Percentiles rank a stretch among this genome's conserved stretches.
Conservation (phyloP, 2,113 vertebrate species). For the Brachypteracias leptosomus region DNA sequence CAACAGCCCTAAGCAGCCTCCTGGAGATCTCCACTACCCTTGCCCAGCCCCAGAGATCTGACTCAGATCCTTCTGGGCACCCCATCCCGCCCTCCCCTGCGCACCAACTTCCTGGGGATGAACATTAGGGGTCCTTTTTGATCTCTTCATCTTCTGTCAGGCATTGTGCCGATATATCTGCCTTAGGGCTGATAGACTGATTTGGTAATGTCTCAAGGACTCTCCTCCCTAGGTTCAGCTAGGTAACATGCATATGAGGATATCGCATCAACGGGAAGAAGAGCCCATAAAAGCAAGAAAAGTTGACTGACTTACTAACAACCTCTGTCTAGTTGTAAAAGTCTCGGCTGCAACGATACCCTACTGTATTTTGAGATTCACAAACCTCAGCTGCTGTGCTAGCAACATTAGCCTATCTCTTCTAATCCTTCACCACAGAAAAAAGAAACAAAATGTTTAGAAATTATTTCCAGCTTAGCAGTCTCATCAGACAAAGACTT, state of each 20-base stretch:
- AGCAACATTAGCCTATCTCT: not conserved
- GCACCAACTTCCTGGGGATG: not conserved
- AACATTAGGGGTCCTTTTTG: not conserved
- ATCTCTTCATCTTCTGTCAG: not conserved
- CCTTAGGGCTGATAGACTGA: not conserved
- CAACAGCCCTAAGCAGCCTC: not conserved
- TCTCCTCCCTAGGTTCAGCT: not conserved
- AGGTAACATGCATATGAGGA: not conserved
- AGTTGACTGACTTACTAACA: not conserved
- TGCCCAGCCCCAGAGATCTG: not conserved
- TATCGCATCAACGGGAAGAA: not conserved
- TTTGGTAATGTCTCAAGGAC: not conserved
- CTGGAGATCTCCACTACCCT: not conserved
- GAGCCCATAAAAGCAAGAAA: not conserved
- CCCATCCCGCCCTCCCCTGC: fast-evolving
- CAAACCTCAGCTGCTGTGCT: not conserved
- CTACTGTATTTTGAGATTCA: not conserved
- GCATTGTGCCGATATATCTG: not conserved
- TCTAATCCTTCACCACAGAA: not conserved
- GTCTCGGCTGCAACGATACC: not conserved
- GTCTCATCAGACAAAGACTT: not conserved
- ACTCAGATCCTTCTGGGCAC: fast-evolving
- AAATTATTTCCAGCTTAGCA: not conserved
- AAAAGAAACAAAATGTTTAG: not conserved
- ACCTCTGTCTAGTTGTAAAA: not conserved